phyloP scores from a whole-genome alignment of 2,888 invertebrate species.

The Microctonus brassicae region DNA sequence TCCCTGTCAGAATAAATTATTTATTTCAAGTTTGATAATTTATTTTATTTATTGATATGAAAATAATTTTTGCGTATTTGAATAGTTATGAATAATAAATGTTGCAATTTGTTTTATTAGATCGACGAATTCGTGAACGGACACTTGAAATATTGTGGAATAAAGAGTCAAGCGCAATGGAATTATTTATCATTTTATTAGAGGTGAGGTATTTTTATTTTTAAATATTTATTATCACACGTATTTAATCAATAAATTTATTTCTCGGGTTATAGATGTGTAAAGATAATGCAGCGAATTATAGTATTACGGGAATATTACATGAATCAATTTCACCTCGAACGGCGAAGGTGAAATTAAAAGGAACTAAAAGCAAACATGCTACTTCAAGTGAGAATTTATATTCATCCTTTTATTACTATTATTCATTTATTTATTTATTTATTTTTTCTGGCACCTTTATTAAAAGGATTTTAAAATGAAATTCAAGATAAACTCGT shows the following conservation, averaged over 20 bases:
- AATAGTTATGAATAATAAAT: too few species aligned
- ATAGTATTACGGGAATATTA: conserved; percentile 74
- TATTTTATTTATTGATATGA: conserved; percentile 1
- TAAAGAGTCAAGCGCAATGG: conserved; percentile 73
- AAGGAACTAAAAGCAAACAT: conserved; percentile 55
- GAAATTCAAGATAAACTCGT: background rate
- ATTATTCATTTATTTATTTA: too few species aligned
- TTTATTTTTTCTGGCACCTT: too few species aligned
- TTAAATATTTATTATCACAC: background rate
- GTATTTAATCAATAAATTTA: conserved; percentile 28
- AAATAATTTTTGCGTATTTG: background rate
- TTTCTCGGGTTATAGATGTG: conserved; percentile 69
- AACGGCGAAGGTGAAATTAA: conserved; percentile 55
- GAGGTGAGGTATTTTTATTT: conserved; percentile 70
- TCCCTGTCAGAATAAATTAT: too few species aligned
- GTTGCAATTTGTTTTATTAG: conserved; percentile 63
- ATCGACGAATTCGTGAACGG: conserved; percentile 73
- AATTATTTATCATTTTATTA: conserved; percentile 72
- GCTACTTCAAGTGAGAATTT: conserved; percentile 52
- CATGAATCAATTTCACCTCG: conserved; percentile 75
- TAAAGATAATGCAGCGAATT: conserved; percentile 72
- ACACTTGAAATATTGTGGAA: conserved; percentile 75
- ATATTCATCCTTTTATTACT: background rate
- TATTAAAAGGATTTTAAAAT: too few species aligned
- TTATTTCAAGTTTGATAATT: conserved; percentile 5